Percentiles rank a stretch among this genome's conserved stretches.
phyloP scores from a whole-genome alignment of 2,888 invertebrate genomes.

The Aphodius granarius region DNA sequence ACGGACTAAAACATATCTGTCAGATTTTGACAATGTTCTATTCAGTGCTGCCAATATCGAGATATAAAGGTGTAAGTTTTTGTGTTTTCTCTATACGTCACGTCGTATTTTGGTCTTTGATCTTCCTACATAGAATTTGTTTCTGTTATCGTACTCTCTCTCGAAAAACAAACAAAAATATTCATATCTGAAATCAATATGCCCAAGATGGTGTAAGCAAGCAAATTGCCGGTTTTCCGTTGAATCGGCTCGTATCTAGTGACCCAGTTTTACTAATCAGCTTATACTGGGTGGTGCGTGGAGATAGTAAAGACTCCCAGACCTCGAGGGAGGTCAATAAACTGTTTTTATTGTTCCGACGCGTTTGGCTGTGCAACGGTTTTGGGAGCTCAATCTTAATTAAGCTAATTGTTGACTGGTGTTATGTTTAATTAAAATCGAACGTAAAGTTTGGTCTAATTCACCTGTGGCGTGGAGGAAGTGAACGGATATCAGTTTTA shows the following conservation, averaged over 20 bases:
- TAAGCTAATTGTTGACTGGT: background rate
- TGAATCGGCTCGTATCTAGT: background rate
- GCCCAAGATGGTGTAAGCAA: background rate
- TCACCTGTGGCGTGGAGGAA: background rate
- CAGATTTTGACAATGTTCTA: too few relatives aligned
- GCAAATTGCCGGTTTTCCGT: background rate
- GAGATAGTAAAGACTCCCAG: background rate
- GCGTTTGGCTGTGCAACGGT: background rate
- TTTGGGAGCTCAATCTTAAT: background rate
- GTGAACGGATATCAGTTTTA: background rate
- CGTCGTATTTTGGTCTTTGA: background rate
- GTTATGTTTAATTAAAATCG: too few relatives aligned
- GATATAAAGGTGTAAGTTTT: too few relatives aligned
- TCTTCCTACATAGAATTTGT: background rate
- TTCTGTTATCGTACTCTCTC: background rate
- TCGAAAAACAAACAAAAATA: background rate
- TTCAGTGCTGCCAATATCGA: too few relatives aligned
- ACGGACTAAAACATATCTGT: too few relatives aligned
- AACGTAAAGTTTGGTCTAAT: background rate
- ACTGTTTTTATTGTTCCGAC: slow-evolving; percentile 13
- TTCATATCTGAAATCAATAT: background rate
- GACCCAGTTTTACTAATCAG: background rate
- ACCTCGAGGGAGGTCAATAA: slow-evolving; percentile 13
- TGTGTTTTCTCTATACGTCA: too few relatives aligned
- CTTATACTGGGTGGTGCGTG: background rate